Evolutionary conservation across 2,888 invertebrate genomes (phyloP).

Genomic region (Acleris sparsana): DNA sequence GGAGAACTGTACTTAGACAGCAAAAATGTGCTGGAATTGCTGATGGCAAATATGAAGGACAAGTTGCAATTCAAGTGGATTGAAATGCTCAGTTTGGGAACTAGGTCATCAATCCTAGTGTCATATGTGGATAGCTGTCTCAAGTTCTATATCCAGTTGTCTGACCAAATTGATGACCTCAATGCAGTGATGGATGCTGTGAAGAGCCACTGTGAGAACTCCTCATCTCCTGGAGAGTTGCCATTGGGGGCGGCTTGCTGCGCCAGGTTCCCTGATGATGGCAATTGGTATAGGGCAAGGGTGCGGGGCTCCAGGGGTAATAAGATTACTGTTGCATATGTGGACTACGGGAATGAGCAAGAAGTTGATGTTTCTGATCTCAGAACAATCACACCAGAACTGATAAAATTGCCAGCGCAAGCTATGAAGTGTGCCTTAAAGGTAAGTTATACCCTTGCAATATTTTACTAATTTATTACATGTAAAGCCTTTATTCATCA

Average conservation of each 20-base stretch:
- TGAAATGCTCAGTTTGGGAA: constrained; percentile 63
- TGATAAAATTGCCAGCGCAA: constrained; percentile 87
- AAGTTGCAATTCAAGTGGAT: constrained; percentile 70
- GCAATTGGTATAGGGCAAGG: constrained; percentile 95
- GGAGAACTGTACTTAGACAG: constrained; percentile 87
- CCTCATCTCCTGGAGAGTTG: constrained; percentile 72
- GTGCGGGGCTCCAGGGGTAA: constrained; percentile 85
- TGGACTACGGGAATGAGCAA: constrained; percentile 98
- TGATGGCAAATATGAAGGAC: constrained; percentile 72
- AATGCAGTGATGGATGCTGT: constrained; percentile 87
- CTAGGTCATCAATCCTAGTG: constrained; percentile 80
- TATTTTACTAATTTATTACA: neutral
- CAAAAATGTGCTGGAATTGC: constrained; percentile 83
- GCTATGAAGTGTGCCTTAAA: constrained; percentile 91
- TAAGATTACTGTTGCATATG: constrained; percentile 89
- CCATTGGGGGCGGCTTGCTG: constrained; percentile 87
- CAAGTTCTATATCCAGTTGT: constrained; percentile 89
- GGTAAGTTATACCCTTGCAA: constrained; percentile 49
- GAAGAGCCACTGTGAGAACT: constrained; percentile 82
- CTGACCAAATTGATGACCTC: constrained; percentile 83
- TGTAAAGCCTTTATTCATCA: too few species aligned
- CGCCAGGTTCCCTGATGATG: constrained; percentile 91
- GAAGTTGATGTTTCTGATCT: constrained; percentile 85
- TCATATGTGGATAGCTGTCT: constrained; percentile 87
- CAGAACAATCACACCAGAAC: constrained; percentile 85